Conservation (phyloP, 1,140 invertebrate genomes). For the Littorina saxatilis region DNA sequence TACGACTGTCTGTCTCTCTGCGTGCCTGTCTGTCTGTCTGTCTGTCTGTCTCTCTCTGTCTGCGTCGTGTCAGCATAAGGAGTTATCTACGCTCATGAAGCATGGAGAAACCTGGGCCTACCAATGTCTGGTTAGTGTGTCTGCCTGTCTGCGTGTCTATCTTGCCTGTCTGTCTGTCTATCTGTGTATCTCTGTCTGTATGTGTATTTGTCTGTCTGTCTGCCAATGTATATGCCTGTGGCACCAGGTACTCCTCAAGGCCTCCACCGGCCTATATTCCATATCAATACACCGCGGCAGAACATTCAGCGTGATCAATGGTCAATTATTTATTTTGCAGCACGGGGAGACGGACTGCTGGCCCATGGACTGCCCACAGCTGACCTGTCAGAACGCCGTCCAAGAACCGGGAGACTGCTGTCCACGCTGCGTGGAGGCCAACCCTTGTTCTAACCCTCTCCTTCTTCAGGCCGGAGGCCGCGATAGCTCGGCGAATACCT, state of each 20-base stretch:
- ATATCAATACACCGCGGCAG: no score
- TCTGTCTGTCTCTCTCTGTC: no score
- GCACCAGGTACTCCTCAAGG: no score
- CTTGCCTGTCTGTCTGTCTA: no score
- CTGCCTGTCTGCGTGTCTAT: neutral
- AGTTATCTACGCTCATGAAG: conserved; percentile 84
- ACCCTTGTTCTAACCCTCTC: conserved; percentile 73
- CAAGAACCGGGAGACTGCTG: conserved; percentile 81
- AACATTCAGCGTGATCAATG: no score
- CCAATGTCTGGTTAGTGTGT: conserved; percentile 84
- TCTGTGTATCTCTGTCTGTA: no score
- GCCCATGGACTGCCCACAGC: conserved; percentile 88
- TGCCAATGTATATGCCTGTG: neutral
- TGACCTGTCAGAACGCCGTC: conserved; percentile 83
- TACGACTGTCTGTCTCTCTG: conserved; percentile 64
- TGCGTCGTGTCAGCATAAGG: conserved; percentile 86
- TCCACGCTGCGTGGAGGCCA: conserved; percentile 82
- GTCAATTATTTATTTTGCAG: no score
- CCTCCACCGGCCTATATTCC: no score
- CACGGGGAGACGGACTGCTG: conserved; percentile 92
- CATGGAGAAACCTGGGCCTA: conserved; percentile 92
- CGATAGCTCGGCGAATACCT: conserved; percentile 52
- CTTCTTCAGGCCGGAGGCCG: conserved; percentile 51
- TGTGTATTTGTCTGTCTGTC: no score
- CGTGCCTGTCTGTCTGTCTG: neutral